Conservation (phyloP, 2,888 invertebrate genomes). For the Deilephila elpenor region DNA sequence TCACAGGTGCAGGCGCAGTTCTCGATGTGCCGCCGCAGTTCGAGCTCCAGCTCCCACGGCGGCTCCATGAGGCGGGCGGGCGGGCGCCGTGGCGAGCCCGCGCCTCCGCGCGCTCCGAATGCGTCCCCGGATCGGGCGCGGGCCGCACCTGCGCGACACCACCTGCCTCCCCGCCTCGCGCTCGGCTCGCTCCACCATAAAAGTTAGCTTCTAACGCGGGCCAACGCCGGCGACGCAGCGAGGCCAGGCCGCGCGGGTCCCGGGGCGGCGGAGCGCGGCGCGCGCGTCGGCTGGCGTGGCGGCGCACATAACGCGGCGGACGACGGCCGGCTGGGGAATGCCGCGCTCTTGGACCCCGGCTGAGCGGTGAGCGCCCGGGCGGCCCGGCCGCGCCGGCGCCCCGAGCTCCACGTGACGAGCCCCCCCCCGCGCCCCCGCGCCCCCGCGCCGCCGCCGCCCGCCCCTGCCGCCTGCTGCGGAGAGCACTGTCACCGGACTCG, state of each 20-base stretch:
- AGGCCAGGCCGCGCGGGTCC: constrained; percentile 69
- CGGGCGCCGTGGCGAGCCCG: constrained; percentile 73
- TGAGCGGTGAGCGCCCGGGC: constrained; percentile 66
- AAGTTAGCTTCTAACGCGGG: constrained; percentile 71
- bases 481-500: constrained; percentile 63
- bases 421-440: constrained; percentile 56
- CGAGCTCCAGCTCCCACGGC: constrained; percentile 90
- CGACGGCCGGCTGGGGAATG: constrained; percentile 76
- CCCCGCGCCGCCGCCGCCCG: constrained; percentile 51
- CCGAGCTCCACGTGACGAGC: constrained; percentile 73
- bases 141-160: constrained; percentile 78
- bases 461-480: constrained; percentile 54
- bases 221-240: constrained; percentile 69
- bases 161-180: constrained; percentile 74
- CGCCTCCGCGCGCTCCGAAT: constrained; percentile 70
- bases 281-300: constrained; percentile 61
- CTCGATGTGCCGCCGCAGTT: constrained; percentile 94
- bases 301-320: constrained; percentile 72
- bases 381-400: constrained; percentile 80
- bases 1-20: constrained; percentile 96
- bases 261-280: constrained; percentile 69
- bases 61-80: constrained; percentile 80
- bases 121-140: constrained; percentile 76
- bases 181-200: constrained; percentile 71
- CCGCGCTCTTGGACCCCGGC: constrained; percentile 71